Base-by-base conservation (phyloP, 2,888 invertebrate species). In the Metellina segmentata region DNA sequence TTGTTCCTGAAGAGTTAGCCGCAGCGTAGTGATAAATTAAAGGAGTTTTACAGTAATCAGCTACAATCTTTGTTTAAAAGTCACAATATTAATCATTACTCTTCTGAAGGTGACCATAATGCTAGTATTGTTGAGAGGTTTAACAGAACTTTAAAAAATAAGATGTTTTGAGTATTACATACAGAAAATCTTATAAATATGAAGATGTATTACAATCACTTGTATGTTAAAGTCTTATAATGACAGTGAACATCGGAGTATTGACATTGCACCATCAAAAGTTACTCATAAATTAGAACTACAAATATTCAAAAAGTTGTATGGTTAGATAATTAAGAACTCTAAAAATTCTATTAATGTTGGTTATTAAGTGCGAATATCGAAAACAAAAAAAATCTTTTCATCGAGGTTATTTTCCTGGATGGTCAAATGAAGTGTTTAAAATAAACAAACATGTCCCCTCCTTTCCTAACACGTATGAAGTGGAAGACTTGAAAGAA, bases 91-190 rank as follows among this genome's bases (percentile, higher is more conserved):
- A 19, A 87, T 19, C 86, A 79, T 52, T 79, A 87, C 79, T 87
- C 86, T 6, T 16, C 19, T 4, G 8, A 94, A 87, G 93, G 94
- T 52, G 93, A 94, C 6, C 19, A 20, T 2, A 94, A 94, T 90
- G 94, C 94, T 2, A 93, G 93, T 7, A 90, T 94, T 5, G 93
- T 94, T 1, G 94, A 95, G 93, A 86, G 94, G 8, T 94, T n/a
- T 94, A 94, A 94, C 89, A 75, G 94, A 87, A 94, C 94, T 6
- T 72, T 94, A 94, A 94, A n/a, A 92, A 93, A 93, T 71, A 93
- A 79, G 71, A 81, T 87, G 9, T 71, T 49, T 16, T 49, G 72
- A 7, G 16, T 48, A 19, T 88, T 16, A 88, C 88, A 34, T 49
- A 88, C n/a, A n/a, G n/a, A n/a, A n/a, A n/a, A n/a, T n/a, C n/a